Evolutionary conservation across 2,888 invertebrate genomes (phyloP), one percentile per base, ranked within the genome.

Genomic region (Thecocarcelia acutangulata): DNA sequence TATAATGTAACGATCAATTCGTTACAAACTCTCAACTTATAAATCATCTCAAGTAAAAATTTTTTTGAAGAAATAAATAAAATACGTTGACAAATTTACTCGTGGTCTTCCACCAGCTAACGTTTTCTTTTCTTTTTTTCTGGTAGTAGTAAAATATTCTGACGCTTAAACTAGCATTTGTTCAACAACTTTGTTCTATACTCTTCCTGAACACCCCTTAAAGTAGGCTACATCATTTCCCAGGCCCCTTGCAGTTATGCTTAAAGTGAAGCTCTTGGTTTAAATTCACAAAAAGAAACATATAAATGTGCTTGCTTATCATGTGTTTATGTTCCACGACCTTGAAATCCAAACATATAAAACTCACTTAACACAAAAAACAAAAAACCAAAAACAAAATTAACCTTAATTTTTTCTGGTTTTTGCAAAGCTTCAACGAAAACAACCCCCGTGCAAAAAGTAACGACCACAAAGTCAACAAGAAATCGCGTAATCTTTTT

Each of bases 311-410:
- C 56, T n/a, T 77, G 74, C 46, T 69, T 13, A 61, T 52, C 74
- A 74, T 77, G 66, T 72, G 61, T 48, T 63, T 46, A 19, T 75
- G 66, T 54, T 44, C 19, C 52, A 42, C 74, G 82, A 78, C 82
- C 82, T 82, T 82, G 82, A 76, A 72, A 75, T 76, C 72, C 64
- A 52, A 70, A 72, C 61, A 48, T 68, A 76, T 72, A 72, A 76
- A 40, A 80, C 72, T 33, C 66, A 19, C 56, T 64, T 61, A 68
- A 61, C 66, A 56, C 66, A 61, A 61, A 76, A 72, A 5, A 24
- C n/a, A 33, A 33, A 33, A 1, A 9, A 3, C 33, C 4, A 33
- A 33, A 33, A 33, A 33, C 9, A 33, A 33, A 80, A 76, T 69
- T 76, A 76, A 80, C 72, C 72, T 68, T 59, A 72, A 59, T 61